These are phyloP conservation scores for Caenorhabditis inopinata DNA, from an alignment of 1,140 invertebrate species.

Conservation along the genomic window DNA sequence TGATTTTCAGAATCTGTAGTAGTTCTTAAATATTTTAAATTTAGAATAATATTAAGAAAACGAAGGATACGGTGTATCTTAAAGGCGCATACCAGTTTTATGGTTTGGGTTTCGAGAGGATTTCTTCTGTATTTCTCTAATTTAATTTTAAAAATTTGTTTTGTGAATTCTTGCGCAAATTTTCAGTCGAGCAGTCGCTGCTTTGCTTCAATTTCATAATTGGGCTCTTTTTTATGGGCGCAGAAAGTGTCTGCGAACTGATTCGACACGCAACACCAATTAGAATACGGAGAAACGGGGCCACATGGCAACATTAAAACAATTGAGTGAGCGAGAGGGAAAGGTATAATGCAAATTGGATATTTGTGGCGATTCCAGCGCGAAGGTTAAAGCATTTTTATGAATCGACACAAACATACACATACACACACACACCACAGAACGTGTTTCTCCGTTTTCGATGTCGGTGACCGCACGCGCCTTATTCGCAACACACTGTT, in stretches of 20 bases:
- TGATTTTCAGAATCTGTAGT: too few relatives aligned
- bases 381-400: background rate
- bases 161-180: too few relatives aligned
- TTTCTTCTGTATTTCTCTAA: too few relatives aligned
- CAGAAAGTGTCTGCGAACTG: background rate
- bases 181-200: too few relatives aligned
- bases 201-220: conserved; percentile 11
- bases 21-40: too few relatives aligned
- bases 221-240: conserved; percentile 1
- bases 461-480: background rate
- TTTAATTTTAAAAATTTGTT: too few relatives aligned
- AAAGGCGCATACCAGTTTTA: too few relatives aligned
- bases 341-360: background rate
- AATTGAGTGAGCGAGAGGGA: background rate
- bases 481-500: background rate
- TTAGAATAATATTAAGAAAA: too few relatives aligned
- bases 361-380: background rate
- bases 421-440: too few relatives aligned
- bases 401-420: background rate
- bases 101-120: too few relatives aligned
- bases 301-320: background rate
- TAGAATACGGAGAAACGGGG: background rate
- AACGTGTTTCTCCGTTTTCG: background rate
- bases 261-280: conserved; percentile 32
- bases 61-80: too few relatives aligned